Base-by-base conservation (phyloP, 2,113 vertebrate genomes). In the Grammatotria lemairii region DNA sequence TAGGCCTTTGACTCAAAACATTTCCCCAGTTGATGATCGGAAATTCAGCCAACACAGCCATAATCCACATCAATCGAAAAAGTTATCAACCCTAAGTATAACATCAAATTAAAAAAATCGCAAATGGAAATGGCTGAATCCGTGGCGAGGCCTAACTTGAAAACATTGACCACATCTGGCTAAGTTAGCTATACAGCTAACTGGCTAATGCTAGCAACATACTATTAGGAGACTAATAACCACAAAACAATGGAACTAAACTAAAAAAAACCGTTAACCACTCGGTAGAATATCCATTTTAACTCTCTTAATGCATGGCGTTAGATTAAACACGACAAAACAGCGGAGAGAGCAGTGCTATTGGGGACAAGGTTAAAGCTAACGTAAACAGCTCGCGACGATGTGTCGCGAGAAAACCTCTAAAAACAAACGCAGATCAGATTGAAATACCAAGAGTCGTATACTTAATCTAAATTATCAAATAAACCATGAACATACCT, bases 341-440 rank as follows among this genome's bases (percentile, higher is more conserved):
- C 57, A 81, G 13, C 68, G 28, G 60, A 10, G 5, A 47, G 12
- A 83, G 33, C 40, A 23, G 3, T 31, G 87, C 78, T 83, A 80
- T 33, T 80, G 21, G 85, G 68, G 85, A 91, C 90, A 92, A 93
- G 87, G 90, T 95, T 93, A 95, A 75, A 91, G 94, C 92, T 88
- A 87, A 88, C 90, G 87, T 88, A 86, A 80, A 90, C 86, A 87
- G 23, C 86, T 88, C 91, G 84, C 90, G 38, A 42, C 21, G 45
- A 57, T 49, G 45, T 51, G 19, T 58, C 14, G 81, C 65, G 55
- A 81, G 8, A 19, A 49, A 83, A 40, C 85, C 55, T 73, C 42
- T 53, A 58, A 92, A 93, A 92, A 93, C 88, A 87, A 81, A 81
- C 57, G 38, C 40, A n/a, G 60, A 35, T 8, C 19, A 9, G 21